A percentile compares a stretch with the other conserved stretches of the same genome.
phyloP scores from a whole-genome alignment of 1,140 invertebrate genomes.

The Sycophaga agraensis region DNA sequence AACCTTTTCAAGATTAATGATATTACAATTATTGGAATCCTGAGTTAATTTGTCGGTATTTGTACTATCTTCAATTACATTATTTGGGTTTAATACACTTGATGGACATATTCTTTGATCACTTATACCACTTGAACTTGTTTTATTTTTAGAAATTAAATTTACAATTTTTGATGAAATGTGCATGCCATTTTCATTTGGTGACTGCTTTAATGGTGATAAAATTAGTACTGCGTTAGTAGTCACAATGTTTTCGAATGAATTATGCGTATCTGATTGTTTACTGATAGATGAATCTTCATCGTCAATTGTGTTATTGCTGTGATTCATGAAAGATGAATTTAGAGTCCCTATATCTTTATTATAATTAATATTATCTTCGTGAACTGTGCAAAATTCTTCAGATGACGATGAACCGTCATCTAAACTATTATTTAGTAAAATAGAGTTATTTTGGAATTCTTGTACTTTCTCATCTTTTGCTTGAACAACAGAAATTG shows the following conservation, averaged over 20 bases:
- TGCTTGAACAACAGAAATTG: no score
- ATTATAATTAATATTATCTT: neutral
- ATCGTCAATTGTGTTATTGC: neutral
- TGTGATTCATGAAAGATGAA: neutral
- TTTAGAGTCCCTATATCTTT: no score
- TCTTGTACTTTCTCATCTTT: no score
- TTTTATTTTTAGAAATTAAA: conserved; percentile 3
- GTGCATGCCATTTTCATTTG: conserved; percentile 10
- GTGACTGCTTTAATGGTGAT: conserved; percentile 16
- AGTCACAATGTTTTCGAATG: conserved; percentile 1
- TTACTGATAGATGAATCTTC: conserved; percentile 12
- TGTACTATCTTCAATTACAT: neutral
- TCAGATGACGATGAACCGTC: conserved; percentile 18
- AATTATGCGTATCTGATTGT: conserved; percentile 4
- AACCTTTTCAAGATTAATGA: neutral
- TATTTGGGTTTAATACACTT: neutral
- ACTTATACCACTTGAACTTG: neutral
- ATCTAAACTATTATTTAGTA: neutral
- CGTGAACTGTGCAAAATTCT: conserved; percentile 23
- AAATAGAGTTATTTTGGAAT: neutral
- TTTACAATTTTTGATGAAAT: conserved; percentile 23
- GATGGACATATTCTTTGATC: neutral
- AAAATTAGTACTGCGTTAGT: conserved; percentile 27
- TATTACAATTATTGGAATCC: neutral
- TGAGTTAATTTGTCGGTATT: neutral